Evolutionary conservation across 64 coral and sea anemone genomes (phyloP), one percentile per base, ranked within the genome.

Genomic region (Hydrozoanthus tunicans): DNA sequence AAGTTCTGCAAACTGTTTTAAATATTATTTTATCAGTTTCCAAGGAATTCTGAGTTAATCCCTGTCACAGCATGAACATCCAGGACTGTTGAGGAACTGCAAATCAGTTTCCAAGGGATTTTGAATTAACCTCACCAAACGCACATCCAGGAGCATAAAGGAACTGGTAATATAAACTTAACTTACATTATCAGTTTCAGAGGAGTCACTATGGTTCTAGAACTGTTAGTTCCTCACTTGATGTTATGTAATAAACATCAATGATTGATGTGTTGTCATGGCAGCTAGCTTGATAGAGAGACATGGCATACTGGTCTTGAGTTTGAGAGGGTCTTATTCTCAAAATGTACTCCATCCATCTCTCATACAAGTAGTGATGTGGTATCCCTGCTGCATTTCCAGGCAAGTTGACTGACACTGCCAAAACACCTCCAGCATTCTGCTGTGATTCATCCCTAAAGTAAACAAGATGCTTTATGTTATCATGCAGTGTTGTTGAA

Each of bases 341-440:
- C 24, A 93, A 68, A 77, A 93, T 64, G 66, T 81, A 93, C 25
- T 94, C 86, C 27, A 94, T 9, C 92, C 92, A 94, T 27, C 92
- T 89, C 26, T 94, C 86, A 70, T 94, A 94, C 60, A 94, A 71
- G 6, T 62, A 27, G 54, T 90, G 92, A 59, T 90, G 89, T 77
- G 92, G 59, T 65, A 94, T 76, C 26, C 17, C 62, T 76, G 64
- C 90, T n/a, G 79, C 59, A 54, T 59, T 76, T 17, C 61, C 75
- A 9, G 92, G 86, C 56, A 94, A 23, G 17, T 51, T 61, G 15
- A 78, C 23, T 12, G 92, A 94, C 57, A 94, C 77, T 76, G 82
- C 59, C 9, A 94, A 56, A n/a, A 94, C 67, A 6, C 86, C 58
- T 57, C 68, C 56, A 51, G 15, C 9, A 43, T 26, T 65, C 25